phyloP scores from a whole-genome alignment of 2,113 vertebrate genomes.

The Platichthys stellatus region DNA sequence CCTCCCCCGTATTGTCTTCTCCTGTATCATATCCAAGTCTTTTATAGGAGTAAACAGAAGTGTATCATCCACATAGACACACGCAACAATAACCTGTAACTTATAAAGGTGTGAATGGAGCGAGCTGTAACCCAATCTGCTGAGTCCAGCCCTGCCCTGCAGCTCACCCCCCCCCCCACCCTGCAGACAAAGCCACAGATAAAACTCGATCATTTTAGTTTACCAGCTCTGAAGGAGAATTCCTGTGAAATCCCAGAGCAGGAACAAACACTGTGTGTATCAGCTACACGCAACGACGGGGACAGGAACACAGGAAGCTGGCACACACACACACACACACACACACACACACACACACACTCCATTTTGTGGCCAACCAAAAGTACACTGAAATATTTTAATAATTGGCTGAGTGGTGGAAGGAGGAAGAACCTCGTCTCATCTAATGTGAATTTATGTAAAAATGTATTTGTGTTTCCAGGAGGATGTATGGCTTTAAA shows the following conservation, averaged over 20 bases:
- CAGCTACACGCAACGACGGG: not conserved
- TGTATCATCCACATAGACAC: not conserved
- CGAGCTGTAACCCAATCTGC: slow-evolving; percentile 29
- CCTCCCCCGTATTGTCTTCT: too few species aligned
- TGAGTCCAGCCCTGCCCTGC: slow-evolving; percentile 37
- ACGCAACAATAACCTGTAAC: not conserved
- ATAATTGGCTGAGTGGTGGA: not conserved
- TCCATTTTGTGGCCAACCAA: not conserved
- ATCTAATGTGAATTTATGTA: not conserved
- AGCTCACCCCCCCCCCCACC: not conserved
- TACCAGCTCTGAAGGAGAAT: slow-evolving; percentile 6
- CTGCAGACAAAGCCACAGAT: slow-evolving; percentile 35
- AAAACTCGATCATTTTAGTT: slow-evolving; percentile 30
- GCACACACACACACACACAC: too few species aligned
- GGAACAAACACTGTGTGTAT: not conserved
- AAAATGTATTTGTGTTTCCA: slow-evolving; percentile 11
- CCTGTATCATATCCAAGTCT: not conserved
- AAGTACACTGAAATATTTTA: not conserved
- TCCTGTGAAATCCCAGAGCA: not conserved
- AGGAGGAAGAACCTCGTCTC: not conserved
- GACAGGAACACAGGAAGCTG: not conserved
- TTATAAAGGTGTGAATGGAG: slow-evolving; percentile 7
- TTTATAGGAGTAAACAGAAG: not conserved
- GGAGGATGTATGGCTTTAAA: slow-evolving; percentile 44
- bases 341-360: too few species aligned